phyloP scores from a whole-genome alignment of 2,797 vertebrate species.

The Pangasius mekongensis region DNA sequence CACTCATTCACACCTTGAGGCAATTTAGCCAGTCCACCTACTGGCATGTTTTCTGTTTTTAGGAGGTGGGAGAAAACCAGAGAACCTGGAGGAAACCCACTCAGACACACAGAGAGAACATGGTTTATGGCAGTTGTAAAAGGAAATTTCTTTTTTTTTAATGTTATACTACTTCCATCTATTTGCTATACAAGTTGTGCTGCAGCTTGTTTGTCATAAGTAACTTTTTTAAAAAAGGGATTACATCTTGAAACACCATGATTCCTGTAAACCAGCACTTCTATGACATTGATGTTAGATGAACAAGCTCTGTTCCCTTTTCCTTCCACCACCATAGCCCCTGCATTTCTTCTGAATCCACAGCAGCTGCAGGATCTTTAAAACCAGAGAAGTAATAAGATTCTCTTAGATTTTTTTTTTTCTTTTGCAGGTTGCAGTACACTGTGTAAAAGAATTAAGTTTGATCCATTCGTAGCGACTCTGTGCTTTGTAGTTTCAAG shows the following conservation, averaged over 20 bases:
- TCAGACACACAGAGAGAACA: background rate
- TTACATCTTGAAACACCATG: background rate
- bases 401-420: background rate
- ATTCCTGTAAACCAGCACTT: background rate
- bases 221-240: background rate
- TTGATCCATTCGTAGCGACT: background rate
- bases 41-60: background rate
- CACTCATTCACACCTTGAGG: background rate
- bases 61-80: background rate
- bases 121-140: background rate
- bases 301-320: background rate
- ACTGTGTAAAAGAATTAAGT: background rate
- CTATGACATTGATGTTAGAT: background rate
- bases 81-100: background rate
- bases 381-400: background rate
- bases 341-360: background rate
- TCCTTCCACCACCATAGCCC: background rate
- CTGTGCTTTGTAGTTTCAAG: background rate
- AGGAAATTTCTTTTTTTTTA: background rate
- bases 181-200: background rate
- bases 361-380: background rate
- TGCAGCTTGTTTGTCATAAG: background rate
- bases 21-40: conserved; percentile 4
- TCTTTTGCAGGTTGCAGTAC: background rate
- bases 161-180: background rate